Conservation (phyloP, 2,113 vertebrate species). For the Takifugu bimaculatus region DNA sequence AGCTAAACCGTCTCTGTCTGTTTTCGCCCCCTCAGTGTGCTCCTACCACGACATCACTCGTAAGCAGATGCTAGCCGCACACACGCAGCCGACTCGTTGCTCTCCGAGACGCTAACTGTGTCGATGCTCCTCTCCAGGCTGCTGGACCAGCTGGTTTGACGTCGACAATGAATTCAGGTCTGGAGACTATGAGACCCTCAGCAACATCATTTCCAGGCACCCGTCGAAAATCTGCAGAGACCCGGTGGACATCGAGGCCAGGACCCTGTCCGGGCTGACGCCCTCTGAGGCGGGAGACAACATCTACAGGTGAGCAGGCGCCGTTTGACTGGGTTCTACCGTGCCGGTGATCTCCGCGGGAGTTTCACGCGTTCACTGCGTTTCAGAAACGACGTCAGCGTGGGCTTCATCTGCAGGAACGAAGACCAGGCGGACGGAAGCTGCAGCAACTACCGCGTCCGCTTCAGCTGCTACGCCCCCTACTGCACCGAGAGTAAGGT, state of each 20-base stretch:
- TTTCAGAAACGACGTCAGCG: background rate
- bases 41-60: background rate
- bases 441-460: conserved; percentile 49
- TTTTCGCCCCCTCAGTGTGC: background rate
- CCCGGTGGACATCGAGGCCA: conserved; percentile 23
- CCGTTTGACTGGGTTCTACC: background rate
- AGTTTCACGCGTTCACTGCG: too few species aligned
- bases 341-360: background rate
- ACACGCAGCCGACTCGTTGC: background rate
- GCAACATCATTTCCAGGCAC: background rate
- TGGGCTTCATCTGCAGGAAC: background rate
- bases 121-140: too few species aligned
- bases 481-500: conserved; percentile 31
- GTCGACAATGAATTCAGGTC: conserved; percentile 23
- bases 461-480: conserved; percentile 42
- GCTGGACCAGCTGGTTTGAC: conserved; percentile 53
- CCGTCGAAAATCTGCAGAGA: conserved; percentile 38
- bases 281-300: conserved; percentile 21
- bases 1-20: too few species aligned
- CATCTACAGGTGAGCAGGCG: conserved; percentile 21
- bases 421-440: background rate
- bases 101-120: conserved; percentile 21
- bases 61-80: background rate
- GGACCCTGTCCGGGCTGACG: conserved; percentile 23
- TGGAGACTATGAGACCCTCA: conserved; percentile 43